Conservation (phyloP, 2,888 invertebrate species). For the Ashinkailepas kermadecensis region DNA sequence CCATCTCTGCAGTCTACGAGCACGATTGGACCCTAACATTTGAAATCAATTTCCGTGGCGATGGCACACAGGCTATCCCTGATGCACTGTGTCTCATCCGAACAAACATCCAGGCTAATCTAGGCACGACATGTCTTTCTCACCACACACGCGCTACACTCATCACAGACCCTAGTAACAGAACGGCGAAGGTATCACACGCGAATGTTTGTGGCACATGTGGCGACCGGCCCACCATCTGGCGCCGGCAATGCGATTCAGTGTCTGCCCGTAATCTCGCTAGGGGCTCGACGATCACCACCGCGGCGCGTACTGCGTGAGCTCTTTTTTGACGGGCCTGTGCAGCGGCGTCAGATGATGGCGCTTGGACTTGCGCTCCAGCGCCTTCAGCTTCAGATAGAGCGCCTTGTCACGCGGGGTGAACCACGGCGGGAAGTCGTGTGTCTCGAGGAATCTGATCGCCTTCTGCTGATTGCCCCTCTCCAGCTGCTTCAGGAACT, state of each 20-base stretch:
- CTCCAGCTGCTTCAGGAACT: slow-evolving; percentile 4
- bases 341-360: background rate
- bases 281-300: background rate
- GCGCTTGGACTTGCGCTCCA: slow-evolving; percentile 13
- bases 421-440: slow-evolving; percentile 20
- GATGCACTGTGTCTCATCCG: too few relatives aligned
- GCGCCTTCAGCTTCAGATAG: slow-evolving; percentile 9
- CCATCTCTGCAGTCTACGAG: too few relatives aligned
- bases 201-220: slow-evolving; percentile 11
- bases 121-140: background rate
- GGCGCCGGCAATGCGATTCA: background rate
- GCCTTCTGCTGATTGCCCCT: background rate
- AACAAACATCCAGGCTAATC: too few relatives aligned
- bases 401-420: slow-evolving; percentile 5
- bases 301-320: slow-evolving; percentile 5
- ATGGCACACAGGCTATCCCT: too few relatives aligned
- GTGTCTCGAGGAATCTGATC: slow-evolving; percentile 8
- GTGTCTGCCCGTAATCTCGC: background rate
- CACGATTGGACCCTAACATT: too few relatives aligned
- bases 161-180: background rate
- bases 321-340: slow-evolving; percentile 10
- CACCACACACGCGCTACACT: background rate
- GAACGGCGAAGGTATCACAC: slow-evolving; percentile 20
- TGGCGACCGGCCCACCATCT: background rate
- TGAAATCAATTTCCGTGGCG: too few relatives aligned